Conservation (phyloP, 2,797 vertebrate species). For the Parambassis ranga region DNA sequence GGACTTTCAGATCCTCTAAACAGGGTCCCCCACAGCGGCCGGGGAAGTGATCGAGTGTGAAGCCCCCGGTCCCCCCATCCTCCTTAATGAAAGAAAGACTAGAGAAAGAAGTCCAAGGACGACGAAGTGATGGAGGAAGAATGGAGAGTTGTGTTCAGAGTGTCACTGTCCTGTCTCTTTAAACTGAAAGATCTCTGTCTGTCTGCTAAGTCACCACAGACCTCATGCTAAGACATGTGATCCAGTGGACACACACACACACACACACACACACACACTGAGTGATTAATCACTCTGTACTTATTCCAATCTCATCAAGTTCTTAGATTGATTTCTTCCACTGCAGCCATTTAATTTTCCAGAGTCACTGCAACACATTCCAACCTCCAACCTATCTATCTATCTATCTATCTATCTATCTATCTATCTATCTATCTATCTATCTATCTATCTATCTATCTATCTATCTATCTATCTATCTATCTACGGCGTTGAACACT, state of each 20-base stretch:
- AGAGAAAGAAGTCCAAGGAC: not conserved
- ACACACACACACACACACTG: not conserved
- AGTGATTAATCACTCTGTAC: not conserved
- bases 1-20: slow-evolving; percentile 27
- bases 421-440: not conserved
- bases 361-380: not conserved
- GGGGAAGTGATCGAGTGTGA: slow-evolving; percentile 20
- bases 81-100: not conserved
- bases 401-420: not conserved
- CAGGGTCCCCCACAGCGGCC: slow-evolving; percentile 21
- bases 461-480: not conserved
- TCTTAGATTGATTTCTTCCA: slow-evolving; percentile 41
- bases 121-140: not conserved
- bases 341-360: slow-evolving; percentile 30
- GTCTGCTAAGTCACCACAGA: slow-evolving; percentile 3
- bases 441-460: not conserved
- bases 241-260: not conserved
- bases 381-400: not conserved
- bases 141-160: slow-evolving; percentile 1
- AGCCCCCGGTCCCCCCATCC: slow-evolving; percentile 1
- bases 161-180: slow-evolving; percentile 15
- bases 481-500: too few species aligned
- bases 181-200: slow-evolving; percentile 28
- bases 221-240: slow-evolving; percentile 39
- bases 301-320: slow-evolving; percentile 39